Conservation (phyloP, 2,797 vertebrate genomes). For the Sarcoramphus papa region DNA sequence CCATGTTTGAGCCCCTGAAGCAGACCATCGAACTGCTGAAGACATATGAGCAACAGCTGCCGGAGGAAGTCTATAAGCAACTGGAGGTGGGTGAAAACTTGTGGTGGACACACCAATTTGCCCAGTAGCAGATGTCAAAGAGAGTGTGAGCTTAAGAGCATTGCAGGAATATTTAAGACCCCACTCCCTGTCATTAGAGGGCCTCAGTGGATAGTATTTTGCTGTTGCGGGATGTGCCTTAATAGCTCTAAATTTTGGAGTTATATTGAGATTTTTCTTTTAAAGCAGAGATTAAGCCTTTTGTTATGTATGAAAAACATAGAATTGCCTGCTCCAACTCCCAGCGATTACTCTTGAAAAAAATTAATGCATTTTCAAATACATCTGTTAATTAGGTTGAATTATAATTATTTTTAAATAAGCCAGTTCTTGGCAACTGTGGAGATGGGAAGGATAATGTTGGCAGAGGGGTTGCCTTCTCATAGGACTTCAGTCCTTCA, state of each 20-base stretch:
- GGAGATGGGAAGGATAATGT: neutral
- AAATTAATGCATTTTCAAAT: constrained; percentile 45
- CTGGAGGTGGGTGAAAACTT: constrained; percentile 79
- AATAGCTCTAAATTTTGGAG: neutral
- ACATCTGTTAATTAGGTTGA: constrained; percentile 49
- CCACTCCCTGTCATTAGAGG: constrained; percentile 9
- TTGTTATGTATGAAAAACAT: constrained; percentile 50
- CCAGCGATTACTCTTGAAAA: neutral
- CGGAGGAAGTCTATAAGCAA: constrained; percentile 84
- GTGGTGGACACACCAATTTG: neutral
- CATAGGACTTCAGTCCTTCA: neutral
- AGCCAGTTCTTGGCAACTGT: constrained; percentile 22
- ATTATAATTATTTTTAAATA: constrained; percentile 54
- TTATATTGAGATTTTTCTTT: constrained; percentile 25
- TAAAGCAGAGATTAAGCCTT: constrained; percentile 53
- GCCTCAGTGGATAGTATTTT: neutral
- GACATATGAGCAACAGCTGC: constrained; percentile 86
- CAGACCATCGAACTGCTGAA: constrained; percentile 88
- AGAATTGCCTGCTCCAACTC: constrained; percentile 25
- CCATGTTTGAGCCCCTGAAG: constrained; percentile 92
- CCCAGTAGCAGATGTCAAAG: neutral
- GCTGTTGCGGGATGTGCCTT: neutral
- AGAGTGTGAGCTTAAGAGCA: neutral
- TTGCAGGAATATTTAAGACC: neutral
- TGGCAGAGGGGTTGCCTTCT: neutral